phyloP scores from a whole-genome alignment of 1,140 invertebrate species.

The Macrosteles quadrilineatus region DNA sequence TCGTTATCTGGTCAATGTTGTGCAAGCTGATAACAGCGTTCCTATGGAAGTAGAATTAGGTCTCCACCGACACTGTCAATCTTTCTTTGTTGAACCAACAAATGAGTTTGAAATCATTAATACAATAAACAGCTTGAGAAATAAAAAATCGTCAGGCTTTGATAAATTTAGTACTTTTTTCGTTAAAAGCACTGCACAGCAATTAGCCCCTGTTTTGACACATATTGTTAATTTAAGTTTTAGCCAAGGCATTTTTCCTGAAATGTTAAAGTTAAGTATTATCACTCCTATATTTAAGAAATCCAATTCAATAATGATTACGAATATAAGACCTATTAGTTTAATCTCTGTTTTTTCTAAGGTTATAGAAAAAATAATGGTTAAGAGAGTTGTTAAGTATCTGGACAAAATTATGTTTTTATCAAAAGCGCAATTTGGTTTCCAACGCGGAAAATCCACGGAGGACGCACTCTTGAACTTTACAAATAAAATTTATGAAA shows the following conservation, averaged over 20 bases:
- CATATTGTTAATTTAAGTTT: background rate
- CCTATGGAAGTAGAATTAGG: background rate
- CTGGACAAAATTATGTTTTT: constrained; percentile 24
- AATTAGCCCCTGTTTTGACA: background rate
- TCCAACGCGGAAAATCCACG: constrained; percentile 24
- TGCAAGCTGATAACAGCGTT: background rate
- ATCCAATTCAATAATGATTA: background rate
- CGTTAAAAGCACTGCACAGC: background rate
- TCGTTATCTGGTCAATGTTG: background rate
- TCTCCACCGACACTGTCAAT: background rate
- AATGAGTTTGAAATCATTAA: constrained; percentile 3
- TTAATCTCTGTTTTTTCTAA: constrained; percentile 29
- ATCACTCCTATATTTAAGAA: background rate
- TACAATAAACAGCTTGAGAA: background rate
- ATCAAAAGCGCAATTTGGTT: constrained; percentile 5
- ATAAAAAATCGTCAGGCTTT: constrained; percentile 10
- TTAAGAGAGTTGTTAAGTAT: constrained; percentile 19
- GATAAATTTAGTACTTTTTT: background rate
- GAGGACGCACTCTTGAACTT: too few relatives aligned
- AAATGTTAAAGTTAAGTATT: constrained; percentile 1
- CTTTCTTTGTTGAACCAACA: constrained; percentile 7
- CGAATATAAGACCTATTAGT: constrained; percentile 18
- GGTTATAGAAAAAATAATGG: constrained; percentile 26
- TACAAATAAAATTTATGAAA: constrained; percentile 17
- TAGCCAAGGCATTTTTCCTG: background rate